These are phyloP conservation scores for Saxicola maurus DNA, from an alignment of 2,797 vertebrate genomes.

Conservation along the genomic window DNA sequence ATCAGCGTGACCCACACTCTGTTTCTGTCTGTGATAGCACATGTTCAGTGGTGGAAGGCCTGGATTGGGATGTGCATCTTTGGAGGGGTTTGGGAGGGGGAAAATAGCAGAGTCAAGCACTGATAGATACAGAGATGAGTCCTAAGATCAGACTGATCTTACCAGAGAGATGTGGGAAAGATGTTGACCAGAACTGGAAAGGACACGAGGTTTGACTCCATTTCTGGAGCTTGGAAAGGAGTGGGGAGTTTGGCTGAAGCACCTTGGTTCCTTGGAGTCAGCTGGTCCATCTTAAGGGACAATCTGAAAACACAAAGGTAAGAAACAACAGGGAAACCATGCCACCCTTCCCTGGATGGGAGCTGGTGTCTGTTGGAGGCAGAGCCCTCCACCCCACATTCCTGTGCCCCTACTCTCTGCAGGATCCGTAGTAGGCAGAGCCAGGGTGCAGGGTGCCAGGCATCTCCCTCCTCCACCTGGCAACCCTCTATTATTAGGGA, in stretches of 20 bases:
- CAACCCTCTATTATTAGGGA: neutral
- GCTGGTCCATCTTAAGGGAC: neutral
- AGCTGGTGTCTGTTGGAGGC: neutral
- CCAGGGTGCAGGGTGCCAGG: rapidly evolving
- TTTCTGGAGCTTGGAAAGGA: neutral
- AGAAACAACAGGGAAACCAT: neutral
- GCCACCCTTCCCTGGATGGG: rapidly evolving
- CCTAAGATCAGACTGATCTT: neutral
- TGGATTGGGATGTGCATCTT: neutral
- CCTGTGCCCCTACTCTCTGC: neutral
- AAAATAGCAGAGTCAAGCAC: neutral
- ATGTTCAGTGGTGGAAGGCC: neutral
- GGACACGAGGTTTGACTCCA: neutral
- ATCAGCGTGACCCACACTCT: rapidly evolving
- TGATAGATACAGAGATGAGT: neutral
- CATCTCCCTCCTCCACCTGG: neutral
- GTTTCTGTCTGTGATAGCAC: neutral
- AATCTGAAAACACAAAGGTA: neutral
- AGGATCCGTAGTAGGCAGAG: neutral
- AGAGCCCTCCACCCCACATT: neutral
- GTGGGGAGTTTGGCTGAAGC: neutral
- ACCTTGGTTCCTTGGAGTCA: neutral
- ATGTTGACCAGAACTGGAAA: neutral
- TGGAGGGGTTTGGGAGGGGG: neutral
- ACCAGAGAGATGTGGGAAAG: neutral